Percentiles rank a stretch among this genome's conserved stretches.
phyloP scores from a whole-genome alignment of 2,888 invertebrate genomes.

The Acrobasis consociella region DNA sequence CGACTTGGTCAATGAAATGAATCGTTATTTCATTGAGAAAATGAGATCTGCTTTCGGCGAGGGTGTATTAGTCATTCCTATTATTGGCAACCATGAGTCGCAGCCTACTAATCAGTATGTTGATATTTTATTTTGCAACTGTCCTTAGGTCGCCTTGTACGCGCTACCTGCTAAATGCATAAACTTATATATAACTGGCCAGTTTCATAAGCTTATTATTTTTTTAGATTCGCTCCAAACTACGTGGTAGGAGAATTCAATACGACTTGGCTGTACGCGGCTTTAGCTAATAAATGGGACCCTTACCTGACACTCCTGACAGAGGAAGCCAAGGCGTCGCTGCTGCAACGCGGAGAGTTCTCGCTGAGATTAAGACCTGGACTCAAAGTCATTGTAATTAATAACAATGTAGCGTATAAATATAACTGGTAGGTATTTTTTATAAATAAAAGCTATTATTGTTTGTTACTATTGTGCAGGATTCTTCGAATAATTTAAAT shows the following conservation, averaged over 20 bases:
- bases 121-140: background rate
- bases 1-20: conserved; percentile 83
- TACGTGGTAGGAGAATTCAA: conserved; percentile 74
- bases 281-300: conserved; percentile 88
- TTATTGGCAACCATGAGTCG: conserved; percentile 93
- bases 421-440: conserved; percentile 90
- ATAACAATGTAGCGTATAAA: conserved; percentile 90
- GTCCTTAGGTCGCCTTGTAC: too few relatives aligned
- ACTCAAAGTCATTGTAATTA: conserved; percentile 89
- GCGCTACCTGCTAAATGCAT: too few relatives aligned
- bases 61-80: conserved; percentile 84
- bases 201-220: conserved; percentile 22
- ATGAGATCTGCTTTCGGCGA: conserved; percentile 82
- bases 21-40: conserved; percentile 78
- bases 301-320: conserved; percentile 89
- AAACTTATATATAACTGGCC: too few relatives aligned
- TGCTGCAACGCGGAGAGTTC: conserved; percentile 90
- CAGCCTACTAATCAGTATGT: conserved; percentile 92
- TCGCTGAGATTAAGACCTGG: conserved; percentile 86
- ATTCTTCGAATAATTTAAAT: too few relatives aligned
- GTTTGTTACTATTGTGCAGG: too few relatives aligned
- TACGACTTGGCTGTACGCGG: conserved; percentile 89
- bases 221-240: conserved; percentile 83
- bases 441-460: conserved; percentile 43
- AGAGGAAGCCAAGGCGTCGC: conserved; percentile 81